Evolutionary conservation across 2,888 invertebrate genomes (phyloP).

Genomic region (Cetonia aurata): DNA sequence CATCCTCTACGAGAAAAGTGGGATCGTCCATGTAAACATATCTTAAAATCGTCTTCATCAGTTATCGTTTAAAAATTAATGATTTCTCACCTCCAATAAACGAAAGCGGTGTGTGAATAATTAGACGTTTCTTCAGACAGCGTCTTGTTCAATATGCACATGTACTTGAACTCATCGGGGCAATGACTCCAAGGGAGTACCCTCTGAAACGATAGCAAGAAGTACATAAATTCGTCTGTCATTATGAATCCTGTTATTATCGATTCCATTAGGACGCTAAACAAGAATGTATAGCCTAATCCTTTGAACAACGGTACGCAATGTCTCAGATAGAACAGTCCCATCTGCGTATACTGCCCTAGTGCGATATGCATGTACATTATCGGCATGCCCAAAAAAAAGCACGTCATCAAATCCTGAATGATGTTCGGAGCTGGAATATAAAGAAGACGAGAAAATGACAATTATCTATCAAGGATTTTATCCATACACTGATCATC

Average conservation of each 20-base stretch:
- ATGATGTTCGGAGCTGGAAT: slow-evolving; percentile 46
- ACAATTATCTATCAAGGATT: too few relatives aligned
- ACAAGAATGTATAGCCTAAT: slow-evolving; percentile 37
- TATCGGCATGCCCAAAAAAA: slow-evolving; percentile 48
- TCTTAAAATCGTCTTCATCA: slow-evolving; percentile 15
- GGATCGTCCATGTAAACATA: slow-evolving; percentile 44
- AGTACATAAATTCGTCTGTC: slow-evolving; percentile 47
- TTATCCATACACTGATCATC: background rate
- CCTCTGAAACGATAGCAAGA: slow-evolving; percentile 43
- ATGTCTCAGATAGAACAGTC: slow-evolving; percentile 44
- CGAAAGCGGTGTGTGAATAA: slow-evolving; percentile 17
- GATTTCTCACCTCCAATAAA: slow-evolving; percentile 45
- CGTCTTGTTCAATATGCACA: slow-evolving; percentile 32
- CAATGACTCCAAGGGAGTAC: slow-evolving; percentile 46
- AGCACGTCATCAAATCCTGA: slow-evolving; percentile 42
- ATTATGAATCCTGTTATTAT: slow-evolving; percentile 34
- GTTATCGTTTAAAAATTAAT: too few relatives aligned
- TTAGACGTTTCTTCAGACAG: background rate
- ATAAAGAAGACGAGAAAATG: background rate
- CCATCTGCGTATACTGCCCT: slow-evolving; percentile 48
- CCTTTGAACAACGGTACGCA: slow-evolving; percentile 44
- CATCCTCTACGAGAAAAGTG: slow-evolving; percentile 9
- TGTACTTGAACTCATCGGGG: slow-evolving; percentile 31
- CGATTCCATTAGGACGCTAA: slow-evolving; percentile 43
- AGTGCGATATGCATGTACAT: slow-evolving; percentile 47